These are phyloP conservation scores for Tenebrio molitor DNA, from an alignment of 1,140 invertebrate genomes.

Conservation along the genomic window DNA sequence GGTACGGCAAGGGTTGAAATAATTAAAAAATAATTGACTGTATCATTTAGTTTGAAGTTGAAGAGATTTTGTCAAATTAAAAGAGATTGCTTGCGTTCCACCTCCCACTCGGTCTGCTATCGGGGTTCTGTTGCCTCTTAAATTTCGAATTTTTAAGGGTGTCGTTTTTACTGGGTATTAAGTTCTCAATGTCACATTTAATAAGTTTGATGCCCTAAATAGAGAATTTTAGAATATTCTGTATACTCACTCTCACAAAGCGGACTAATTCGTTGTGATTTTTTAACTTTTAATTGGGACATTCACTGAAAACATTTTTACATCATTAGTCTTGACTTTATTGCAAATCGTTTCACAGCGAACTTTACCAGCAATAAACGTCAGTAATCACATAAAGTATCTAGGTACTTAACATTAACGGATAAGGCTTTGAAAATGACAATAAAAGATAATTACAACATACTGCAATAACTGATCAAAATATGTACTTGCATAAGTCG, in stretches of 20 bases:
- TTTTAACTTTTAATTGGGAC: conserved; percentile 35
- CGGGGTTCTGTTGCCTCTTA: conserved; percentile 2
- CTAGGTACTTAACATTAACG: conserved; percentile 12
- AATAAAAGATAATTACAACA: no score
- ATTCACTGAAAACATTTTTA: neutral
- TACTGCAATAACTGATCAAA: no score
- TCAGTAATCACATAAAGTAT: conserved; percentile 10
- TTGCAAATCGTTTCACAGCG: neutral
- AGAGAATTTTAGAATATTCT: conserved; percentile 21
- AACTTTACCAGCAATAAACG: conserved; percentile 11
- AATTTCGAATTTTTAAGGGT: conserved; percentile 26
- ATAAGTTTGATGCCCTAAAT: conserved; percentile 29
- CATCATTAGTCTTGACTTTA: conserved; percentile 8
- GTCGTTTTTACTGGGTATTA: conserved; percentile 37
- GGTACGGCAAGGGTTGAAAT: conserved; percentile 1
- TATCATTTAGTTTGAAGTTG: conserved; percentile 32
- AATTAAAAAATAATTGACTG: conserved; percentile 41
- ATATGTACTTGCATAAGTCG: no score
- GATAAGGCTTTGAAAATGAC: no score
- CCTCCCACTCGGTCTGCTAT: neutral
- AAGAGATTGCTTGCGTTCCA: conserved; percentile 12
- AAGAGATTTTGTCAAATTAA: conserved; percentile 22
- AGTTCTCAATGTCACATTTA: conserved; percentile 31
- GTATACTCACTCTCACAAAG: conserved; percentile 1
- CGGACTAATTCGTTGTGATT: conserved; percentile 12